Conservation (phyloP, 2,888 invertebrate genomes). For the Ypsolopha scabrella region DNA sequence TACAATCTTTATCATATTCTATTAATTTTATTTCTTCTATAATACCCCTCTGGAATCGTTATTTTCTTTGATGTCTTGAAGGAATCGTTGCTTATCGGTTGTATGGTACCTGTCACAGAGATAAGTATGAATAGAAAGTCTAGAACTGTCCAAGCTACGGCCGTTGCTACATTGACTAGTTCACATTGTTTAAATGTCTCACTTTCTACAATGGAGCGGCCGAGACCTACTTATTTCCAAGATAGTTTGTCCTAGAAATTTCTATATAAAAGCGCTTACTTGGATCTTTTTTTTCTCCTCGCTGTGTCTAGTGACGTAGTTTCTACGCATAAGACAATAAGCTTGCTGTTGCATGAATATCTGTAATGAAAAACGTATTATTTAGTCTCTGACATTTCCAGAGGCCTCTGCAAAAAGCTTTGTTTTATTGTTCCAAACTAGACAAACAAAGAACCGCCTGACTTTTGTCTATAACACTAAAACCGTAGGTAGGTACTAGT, state of each 20-base stretch:
- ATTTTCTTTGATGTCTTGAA: slow-evolving; percentile 36
- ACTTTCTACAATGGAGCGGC: neutral
- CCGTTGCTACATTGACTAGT: neutral
- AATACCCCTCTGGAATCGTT: slow-evolving; percentile 43
- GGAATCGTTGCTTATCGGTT: slow-evolving; percentile 29
- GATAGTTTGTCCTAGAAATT: slow-evolving; percentile 5
- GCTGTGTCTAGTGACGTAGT: slow-evolving; percentile 75
- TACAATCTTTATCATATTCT: slow-evolving; percentile 15
- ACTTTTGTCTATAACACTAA: neutral
- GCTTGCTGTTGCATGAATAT: slow-evolving; percentile 87
- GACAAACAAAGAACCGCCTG: neutral
- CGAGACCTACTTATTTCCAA: slow-evolving; percentile 1
- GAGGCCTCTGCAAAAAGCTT: neutral
- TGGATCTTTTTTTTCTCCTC: slow-evolving; percentile 69
- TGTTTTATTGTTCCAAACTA: neutral
- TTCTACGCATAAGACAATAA: slow-evolving; percentile 93
- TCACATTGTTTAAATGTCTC: neutral
- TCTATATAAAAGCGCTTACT: slow-evolving; percentile 30
- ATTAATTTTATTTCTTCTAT: slow-evolving; percentile 26
- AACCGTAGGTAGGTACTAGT: neutral
- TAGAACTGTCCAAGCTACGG: neutral
- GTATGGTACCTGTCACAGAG: slow-evolving; percentile 33
- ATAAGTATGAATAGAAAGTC: slow-evolving; percentile 5
- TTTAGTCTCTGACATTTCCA: neutral
- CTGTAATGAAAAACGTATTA: slow-evolving; percentile 36